Evolutionary conservation across 2,797 vertebrate species (phyloP).

Genomic region (Epinephelus coioides): DNA sequence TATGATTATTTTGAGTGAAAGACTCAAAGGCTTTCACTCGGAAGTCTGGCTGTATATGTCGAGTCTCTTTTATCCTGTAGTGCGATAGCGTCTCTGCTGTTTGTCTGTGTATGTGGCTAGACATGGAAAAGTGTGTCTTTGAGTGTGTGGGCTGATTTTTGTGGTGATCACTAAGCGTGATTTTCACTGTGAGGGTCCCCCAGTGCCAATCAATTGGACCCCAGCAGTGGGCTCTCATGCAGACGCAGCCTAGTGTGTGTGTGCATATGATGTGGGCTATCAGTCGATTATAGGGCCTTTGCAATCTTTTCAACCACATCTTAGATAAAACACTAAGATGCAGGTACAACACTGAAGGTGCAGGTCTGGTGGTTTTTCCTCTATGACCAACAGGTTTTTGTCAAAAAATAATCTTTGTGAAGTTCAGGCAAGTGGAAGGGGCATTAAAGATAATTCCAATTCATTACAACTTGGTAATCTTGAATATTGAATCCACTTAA

Average conservation of each 20-base stretch:
- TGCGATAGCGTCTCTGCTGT: not conserved
- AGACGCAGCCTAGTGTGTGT: slow-evolving; percentile 13
- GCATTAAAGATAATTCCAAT: slow-evolving; percentile 6
- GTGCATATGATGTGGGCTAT: not conserved
- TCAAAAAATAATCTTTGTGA: not conserved
- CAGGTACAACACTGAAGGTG: not conserved
- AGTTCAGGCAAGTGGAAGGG: not conserved
- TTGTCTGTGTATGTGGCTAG: slow-evolving; percentile 1
- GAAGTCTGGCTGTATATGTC: not conserved
- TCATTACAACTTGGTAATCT: not conserved
- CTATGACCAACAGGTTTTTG: not conserved
- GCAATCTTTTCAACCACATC: slow-evolving; percentile 3
- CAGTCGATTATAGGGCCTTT: not conserved
- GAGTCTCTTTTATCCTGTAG: not conserved
- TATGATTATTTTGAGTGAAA: slow-evolving; percentile 26
- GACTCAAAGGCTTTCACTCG: not conserved
- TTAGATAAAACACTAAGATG: slow-evolving; percentile 14
- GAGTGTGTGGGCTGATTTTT: slow-evolving; percentile 29
- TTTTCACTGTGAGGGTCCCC: slow-evolving; percentile 65
- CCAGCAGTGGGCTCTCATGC: slow-evolving; percentile 32
- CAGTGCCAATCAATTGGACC: slow-evolving; percentile 70
- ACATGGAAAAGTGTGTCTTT: slow-evolving; percentile 1
- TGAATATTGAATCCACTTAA: too few species aligned
- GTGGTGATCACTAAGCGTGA: slow-evolving; percentile 62
- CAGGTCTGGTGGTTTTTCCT: not conserved